Conservation (phyloP, 2,797 vertebrate species). For the Spinus pinus region DNA sequence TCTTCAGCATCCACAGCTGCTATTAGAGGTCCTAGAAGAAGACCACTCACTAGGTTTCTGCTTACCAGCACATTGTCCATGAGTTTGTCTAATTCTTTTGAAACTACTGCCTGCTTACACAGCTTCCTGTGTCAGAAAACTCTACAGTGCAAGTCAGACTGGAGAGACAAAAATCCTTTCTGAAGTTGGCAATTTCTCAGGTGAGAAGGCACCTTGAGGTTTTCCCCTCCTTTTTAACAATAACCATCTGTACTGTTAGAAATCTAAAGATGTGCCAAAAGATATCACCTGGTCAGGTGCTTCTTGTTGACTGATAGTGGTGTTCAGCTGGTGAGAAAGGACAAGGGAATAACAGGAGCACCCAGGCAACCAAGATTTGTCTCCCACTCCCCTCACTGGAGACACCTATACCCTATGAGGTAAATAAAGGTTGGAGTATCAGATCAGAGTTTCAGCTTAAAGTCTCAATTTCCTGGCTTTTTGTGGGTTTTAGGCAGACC, state of each 20-base stretch:
- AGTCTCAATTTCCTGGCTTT: slow-evolving; percentile 75
- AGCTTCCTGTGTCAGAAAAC: background rate
- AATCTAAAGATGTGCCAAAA: background rate
- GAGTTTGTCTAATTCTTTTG: background rate
- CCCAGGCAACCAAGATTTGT: background rate
- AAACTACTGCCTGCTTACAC: background rate
- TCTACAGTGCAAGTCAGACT: background rate
- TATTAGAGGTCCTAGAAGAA: background rate
- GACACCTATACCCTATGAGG: background rate
- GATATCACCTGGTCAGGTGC: background rate
- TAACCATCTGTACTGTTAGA: background rate
- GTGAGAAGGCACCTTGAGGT: background rate
- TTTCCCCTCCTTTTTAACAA: background rate
- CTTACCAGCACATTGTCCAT: background rate
- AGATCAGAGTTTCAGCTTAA: slow-evolving; percentile 65
- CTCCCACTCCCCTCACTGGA: background rate
- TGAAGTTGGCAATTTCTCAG: background rate
- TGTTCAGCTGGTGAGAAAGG: background rate
- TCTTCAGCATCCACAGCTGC: background rate
- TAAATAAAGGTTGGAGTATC: slow-evolving; percentile 50
- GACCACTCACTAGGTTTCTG: background rate
- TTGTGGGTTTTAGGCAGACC: slow-evolving; percentile 69
- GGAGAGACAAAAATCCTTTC: background rate
- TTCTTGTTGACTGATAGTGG: background rate
- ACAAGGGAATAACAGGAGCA: background rate